Evolutionary conservation across 2,113 vertebrate species (phyloP).

Genomic region (Takifugu bimaculatus): DNA sequence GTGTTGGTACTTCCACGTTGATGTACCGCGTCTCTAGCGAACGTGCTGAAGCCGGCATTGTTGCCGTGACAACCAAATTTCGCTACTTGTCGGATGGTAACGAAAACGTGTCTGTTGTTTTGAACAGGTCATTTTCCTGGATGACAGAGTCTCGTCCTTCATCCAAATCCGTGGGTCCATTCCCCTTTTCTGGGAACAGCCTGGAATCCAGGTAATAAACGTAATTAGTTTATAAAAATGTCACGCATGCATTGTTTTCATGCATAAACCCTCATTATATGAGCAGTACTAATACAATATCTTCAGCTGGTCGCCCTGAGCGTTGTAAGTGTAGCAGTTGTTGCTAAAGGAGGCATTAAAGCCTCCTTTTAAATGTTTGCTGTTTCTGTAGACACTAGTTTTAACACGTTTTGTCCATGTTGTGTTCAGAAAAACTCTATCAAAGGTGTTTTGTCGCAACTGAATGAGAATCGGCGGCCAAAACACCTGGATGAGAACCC

Average conservation of each 20-base stretch:
- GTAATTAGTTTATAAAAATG: neutral
- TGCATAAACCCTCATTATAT: neutral
- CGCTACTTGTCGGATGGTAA: neutral
- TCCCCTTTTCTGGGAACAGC: slow-evolving; percentile 97
- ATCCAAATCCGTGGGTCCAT: slow-evolving; percentile 97
- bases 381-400: neutral
- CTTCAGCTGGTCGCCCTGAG: neutral
- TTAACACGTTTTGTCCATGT: slow-evolving; percentile 58
- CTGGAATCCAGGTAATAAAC: slow-evolving; percentile 89
- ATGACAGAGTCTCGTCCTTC: slow-evolving; percentile 93
- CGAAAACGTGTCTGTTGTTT: slow-evolving; percentile 1
- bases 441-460: slow-evolving; percentile 74
- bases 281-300: neutral
- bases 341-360: neutral
- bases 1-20: too few species aligned
- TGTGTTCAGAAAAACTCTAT: slow-evolving; percentile 76
- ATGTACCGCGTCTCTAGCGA: too few species aligned
- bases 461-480: slow-evolving; percentile 69
- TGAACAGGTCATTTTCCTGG: slow-evolving; percentile 89
- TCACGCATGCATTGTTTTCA: slow-evolving; percentile 9
- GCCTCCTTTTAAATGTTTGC: neutral
- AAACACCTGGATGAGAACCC: slow-evolving; percentile 64
- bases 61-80: too few species aligned
- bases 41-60: too few species aligned
- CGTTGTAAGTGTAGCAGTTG: slow-evolving; percentile 16